Percentiles rank a stretch among this genome's conserved stretches.
These are phyloP conservation scores for Nautilus pompilius DNA, from an alignment of 1,140 invertebrate species.

Conservation along the genomic window DNA sequence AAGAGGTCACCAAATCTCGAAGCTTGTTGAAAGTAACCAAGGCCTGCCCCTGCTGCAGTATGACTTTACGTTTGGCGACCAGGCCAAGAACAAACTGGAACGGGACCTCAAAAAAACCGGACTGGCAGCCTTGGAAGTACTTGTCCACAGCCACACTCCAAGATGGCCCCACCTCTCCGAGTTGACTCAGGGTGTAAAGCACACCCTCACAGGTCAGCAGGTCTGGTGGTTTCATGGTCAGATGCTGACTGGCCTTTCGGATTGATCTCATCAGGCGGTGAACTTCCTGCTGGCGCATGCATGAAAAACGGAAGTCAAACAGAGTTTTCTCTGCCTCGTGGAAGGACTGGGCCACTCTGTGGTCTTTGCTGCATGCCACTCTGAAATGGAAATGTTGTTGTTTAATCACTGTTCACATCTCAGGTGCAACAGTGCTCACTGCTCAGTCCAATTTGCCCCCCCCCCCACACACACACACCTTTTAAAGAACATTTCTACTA, in stretches of 20 bases:
- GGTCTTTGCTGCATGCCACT: conserved; percentile 12
- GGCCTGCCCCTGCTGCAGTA: conserved; percentile 22
- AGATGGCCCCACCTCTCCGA: conserved; percentile 2
- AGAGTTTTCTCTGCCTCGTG: conserved; percentile 20
- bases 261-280: background rate
- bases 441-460: no score
- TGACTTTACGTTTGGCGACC: conserved; percentile 20
- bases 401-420: no score
- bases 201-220: background rate
- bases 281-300: conserved; percentile 23
- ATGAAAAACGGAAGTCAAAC: conserved; percentile 25
- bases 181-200: background rate
- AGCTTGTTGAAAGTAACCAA: conserved; percentile 18
- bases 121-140: conserved; percentile 15
- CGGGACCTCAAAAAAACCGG: conserved; percentile 14
- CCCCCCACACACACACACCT: no score
- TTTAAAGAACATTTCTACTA: no score
- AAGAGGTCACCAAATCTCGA: conserved; percentile 12
- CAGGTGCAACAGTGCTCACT: no score
- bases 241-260: background rate
- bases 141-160: conserved; percentile 15
- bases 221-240: background rate
- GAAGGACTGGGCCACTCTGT: conserved; percentile 17
- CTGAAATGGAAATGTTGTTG: no score
- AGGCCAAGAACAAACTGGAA: conserved; percentile 18